Evolutionary conservation across 2,888 invertebrate genomes (phyloP), one percentile per base, ranked within the genome.

Genomic region (Perizoma flavofasciatum): DNA sequence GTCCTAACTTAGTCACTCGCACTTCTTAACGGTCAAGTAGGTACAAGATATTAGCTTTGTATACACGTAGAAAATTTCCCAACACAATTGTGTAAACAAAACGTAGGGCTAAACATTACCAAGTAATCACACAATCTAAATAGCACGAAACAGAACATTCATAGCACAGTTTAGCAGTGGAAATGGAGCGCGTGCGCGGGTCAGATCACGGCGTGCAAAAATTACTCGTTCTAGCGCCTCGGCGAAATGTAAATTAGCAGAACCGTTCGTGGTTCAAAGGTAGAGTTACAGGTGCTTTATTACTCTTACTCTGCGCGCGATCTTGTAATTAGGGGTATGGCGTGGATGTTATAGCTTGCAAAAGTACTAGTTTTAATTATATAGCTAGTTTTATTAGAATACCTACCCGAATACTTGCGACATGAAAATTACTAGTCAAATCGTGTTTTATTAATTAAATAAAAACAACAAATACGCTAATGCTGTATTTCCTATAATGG

Each of bases 241-340:
- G 66, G 69, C 70, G 71, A 78, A 78, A 83, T 83, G 81, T 74
- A 83, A 84, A 84, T 83, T 81, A 79, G 78, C 71, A 64, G 70
- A 74, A 74, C 73, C 69, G 74, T 71, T 75, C 74, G 73, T 74
- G 74, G 74, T 73, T 73, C 71, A 71, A 68, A 74, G 78, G 70
- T 74, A 72, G 68, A 49, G 59, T 77, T 75, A 67, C 68, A 65
- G 64, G 66, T 64, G 55, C 39, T 55, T 65, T 55, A 54, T 61
- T 59, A 59, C 58, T 49, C 40, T 49, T 46, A 45, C 52, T 59
- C 46, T 52, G 46, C 41, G 46, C 35, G 6, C 44, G 4, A 41
- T 43, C 49, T 56, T 53, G 44, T 61, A 52, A 49, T 61, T 52
- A 33, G 39, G 5, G 40, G 33, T 5, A 47, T 35, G 41, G n/a